Base-by-base conservation (phyloP, 37 sponge, comb jelly and placozoan species). In the Crambe crambe region DNA sequence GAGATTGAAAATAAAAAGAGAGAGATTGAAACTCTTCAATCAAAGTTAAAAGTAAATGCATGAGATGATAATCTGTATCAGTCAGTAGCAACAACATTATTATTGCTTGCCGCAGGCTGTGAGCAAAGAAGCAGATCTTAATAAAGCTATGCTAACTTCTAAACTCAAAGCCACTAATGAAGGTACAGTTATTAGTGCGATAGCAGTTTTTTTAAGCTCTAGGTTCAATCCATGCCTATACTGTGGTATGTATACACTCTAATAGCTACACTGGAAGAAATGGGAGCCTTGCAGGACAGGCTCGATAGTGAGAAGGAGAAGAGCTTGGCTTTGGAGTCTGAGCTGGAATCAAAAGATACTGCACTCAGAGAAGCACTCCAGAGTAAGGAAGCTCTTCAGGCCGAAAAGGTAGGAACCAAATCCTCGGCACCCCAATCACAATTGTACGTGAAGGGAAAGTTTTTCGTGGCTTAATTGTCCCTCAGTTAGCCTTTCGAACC, bases 91-190 rank as follows among this genome's bases (percentile, higher is more conserved):
- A 47, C 6, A 15, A 15, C 6, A 47, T 47, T 12, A 47, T 6
- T 47, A 1, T 34, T 35, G 36, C 34, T 34, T 66, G 20, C 67
- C 23, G 18, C 3, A 9, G 34, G 27, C 67, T 35, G 18, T 47
- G 74, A 31, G 8, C 1, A 26, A 43, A 26, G 74, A 74, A 74
- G 43, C 27, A 4, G 34, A 40, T 27, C 30, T 51, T 54, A 31
- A n/a, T 31, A 42, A 25, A 26, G 30, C 74, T 54, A 54, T 25
- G 12, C 3, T 74, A 31, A 54, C 36, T 42, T n/a, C 58, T 3
- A 51, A 74, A 54, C 35, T 74, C 8, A 54, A 74, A 54, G 74
- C 22, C 10, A 25, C 3, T 20, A 66, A 66, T 30, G 67, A 66
- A 66, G 67, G 67, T 66, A 66, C 20, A 32, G 23, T 21, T 27